These are phyloP conservation scores for Ivindomyrus marchei DNA, from an alignment of 2,113 vertebrate genomes.

Conservation along the genomic window DNA sequence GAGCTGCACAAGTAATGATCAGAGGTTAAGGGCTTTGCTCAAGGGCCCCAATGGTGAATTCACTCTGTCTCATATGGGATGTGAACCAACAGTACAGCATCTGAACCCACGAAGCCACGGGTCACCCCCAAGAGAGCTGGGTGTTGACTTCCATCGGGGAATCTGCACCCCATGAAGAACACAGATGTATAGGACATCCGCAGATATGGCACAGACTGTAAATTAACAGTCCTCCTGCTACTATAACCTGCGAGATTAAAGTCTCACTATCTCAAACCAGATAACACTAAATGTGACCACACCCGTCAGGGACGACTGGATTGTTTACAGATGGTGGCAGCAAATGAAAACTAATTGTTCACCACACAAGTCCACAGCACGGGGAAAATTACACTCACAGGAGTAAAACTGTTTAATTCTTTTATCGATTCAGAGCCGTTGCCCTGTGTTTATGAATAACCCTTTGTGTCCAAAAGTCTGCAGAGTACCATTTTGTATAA, in stretches of 20 bases:
- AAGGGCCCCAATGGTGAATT: background rate
- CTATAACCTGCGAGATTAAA: background rate
- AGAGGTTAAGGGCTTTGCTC: background rate
- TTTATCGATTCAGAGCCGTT: background rate
- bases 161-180: background rate
- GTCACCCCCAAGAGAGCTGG: background rate
- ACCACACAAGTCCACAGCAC: too few species aligned
- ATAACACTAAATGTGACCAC: background rate
- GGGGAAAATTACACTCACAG: background rate
- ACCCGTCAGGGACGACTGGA: background rate
- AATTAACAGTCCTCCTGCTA: background rate
- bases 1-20: background rate
- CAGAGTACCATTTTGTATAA: background rate
- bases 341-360: background rate
- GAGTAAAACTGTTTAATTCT: background rate
- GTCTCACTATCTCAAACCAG: background rate
- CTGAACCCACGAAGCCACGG: background rate
- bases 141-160: background rate
- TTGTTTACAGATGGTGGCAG: too few species aligned
- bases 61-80: background rate
- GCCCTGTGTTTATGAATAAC: background rate
- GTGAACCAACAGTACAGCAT: background rate
- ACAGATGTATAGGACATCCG: background rate
- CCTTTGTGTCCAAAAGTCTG: background rate
- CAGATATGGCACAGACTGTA: background rate